A percentile compares a stretch with the other conserved stretches of the same genome.
Conservation (phyloP, 2,113 vertebrate species). For the Labeo catla region DNA sequence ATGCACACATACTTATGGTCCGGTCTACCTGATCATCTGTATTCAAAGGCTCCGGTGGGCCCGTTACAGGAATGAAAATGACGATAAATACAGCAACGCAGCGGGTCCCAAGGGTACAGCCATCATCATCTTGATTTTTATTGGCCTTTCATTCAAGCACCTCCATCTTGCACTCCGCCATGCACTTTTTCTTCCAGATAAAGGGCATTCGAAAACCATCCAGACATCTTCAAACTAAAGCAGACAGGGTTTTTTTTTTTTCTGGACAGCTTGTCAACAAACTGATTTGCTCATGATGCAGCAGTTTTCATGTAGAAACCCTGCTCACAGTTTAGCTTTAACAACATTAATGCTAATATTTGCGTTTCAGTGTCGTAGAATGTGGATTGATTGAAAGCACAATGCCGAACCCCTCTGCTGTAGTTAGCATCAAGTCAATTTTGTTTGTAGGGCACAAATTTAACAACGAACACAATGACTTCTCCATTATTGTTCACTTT, state of each 20-base stretch:
- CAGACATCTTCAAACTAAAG: constrained; percentile 13
- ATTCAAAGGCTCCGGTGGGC: constrained; percentile 57
- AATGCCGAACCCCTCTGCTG: constrained; percentile 35
- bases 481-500: constrained; percentile 61
- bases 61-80: constrained; percentile 58
- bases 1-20: constrained; percentile 46
- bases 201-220: constrained; percentile 39
- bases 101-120: constrained; percentile 51
- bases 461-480: constrained; percentile 45
- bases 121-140: constrained; percentile 65
- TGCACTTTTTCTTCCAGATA: constrained; percentile 49
- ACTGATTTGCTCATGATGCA: constrained; percentile 45
- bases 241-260: constrained; percentile 30
- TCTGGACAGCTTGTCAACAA: constrained; percentile 52
- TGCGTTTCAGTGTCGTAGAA: constrained; percentile 26
- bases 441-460: constrained; percentile 35
- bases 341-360: constrained; percentile 35
- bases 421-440: constrained; percentile 39
- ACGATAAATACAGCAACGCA: constrained; percentile 65
- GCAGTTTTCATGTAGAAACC: constrained; percentile 51
- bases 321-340: not conserved
- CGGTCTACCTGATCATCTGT: constrained; percentile 60
- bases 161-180: constrained; percentile 22
- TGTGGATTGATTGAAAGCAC: constrained; percentile 38
- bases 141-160: constrained; percentile 53